phyloP scores from a whole-genome alignment of 1,140 invertebrate species.

The Ridgeia piscesae region DNA sequence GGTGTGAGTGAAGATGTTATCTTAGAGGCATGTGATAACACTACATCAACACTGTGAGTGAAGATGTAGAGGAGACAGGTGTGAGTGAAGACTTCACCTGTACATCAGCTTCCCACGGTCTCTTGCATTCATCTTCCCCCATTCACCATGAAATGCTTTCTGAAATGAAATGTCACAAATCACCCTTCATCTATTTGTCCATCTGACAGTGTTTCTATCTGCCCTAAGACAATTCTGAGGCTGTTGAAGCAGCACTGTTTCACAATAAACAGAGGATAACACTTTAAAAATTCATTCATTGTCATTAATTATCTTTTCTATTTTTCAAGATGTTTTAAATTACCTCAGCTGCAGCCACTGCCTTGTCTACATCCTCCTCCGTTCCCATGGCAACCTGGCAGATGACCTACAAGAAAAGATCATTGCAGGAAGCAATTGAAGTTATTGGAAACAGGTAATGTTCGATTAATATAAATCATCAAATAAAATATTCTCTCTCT shows the following conservation, averaged over 20 bases:
- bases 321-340: constrained; percentile 17
- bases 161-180: constrained; percentile 32
- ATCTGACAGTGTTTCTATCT: not conserved
- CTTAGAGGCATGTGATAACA: no score
- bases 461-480: not conserved
- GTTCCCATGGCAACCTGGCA: constrained; percentile 74
- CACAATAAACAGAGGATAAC: not conserved
- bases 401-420: constrained; percentile 46
- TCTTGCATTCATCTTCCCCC: constrained; percentile 79
- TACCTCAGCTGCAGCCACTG: constrained; percentile 80
- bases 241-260: not conserved
- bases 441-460: not conserved
- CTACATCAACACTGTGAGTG: no score
- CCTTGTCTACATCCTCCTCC: constrained; percentile 79
- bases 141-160: constrained; percentile 80
- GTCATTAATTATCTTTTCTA: not conserved
- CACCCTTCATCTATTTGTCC: not conserved
- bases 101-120: constrained; percentile 68
- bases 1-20: no score
- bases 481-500: not conserved
- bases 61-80: no score
- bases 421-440: not conserved
- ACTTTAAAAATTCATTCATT: not conserved
- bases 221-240: not conserved
- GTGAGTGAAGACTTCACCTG: constrained; percentile 47